phyloP scores from a whole-genome alignment of 2,113 vertebrate species.

The Anas platyrhynchos region DNA sequence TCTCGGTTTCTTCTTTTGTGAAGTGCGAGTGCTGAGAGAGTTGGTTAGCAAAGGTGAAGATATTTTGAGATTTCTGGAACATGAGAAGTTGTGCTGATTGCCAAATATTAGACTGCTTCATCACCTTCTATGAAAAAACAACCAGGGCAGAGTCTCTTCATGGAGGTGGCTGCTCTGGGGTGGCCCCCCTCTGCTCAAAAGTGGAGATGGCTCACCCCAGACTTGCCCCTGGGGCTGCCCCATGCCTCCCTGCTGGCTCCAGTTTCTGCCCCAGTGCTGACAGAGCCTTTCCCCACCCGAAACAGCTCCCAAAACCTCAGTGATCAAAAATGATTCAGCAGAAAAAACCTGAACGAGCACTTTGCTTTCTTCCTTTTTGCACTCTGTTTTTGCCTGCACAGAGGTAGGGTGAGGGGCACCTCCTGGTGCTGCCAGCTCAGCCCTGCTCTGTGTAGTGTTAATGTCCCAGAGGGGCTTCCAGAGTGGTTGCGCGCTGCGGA shows the following conservation, averaged over 20 bases:
- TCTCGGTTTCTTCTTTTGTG: not conserved
- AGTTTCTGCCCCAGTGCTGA: not conserved
- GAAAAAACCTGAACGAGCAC: not conserved
- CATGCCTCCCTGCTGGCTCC: not conserved
- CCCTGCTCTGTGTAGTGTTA: not conserved
- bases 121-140: not conserved
- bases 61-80: slow-evolving; percentile 26
- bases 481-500: not conserved
- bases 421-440: not conserved
- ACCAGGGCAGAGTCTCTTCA: not conserved
- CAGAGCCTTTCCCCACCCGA: not conserved
- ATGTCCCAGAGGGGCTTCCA: not conserved
- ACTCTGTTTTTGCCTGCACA: not conserved
- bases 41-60: not conserved
- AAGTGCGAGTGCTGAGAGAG: not conserved
- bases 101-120: not conserved
- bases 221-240: not conserved
- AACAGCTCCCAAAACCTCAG: not conserved
- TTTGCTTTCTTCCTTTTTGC: not conserved
- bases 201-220: not conserved
- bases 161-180: not conserved
- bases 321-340: not conserved
- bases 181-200: not conserved
- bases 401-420: not conserved
- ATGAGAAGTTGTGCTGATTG: not conserved